These are phyloP conservation scores for Synergus itoensis DNA, from an alignment of 2,888 invertebrate species.

Conservation along the genomic window DNA sequence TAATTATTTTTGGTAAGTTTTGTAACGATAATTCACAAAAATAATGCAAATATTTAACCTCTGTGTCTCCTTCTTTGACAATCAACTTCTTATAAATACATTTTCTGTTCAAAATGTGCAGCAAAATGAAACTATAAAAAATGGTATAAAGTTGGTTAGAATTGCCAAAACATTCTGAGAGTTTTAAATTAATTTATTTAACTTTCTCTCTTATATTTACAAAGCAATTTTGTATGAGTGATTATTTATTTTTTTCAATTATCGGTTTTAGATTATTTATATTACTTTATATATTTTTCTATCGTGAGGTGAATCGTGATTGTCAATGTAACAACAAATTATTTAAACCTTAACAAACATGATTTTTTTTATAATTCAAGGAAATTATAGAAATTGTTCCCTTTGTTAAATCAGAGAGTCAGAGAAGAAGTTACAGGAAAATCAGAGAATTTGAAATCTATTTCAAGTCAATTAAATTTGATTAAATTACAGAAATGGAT, in stretches of 20 bases:
- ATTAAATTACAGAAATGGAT: conserved; percentile 24
- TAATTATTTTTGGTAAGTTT: conserved; percentile 14
- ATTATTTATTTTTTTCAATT: background rate
- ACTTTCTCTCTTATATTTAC: background rate
- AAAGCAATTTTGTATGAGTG: background rate
- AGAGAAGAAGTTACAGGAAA: too few species aligned
- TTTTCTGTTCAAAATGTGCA: background rate
- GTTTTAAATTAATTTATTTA: background rate
- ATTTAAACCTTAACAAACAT: background rate
- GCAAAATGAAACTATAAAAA: background rate
- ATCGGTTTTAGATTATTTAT: background rate
- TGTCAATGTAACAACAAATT: background rate
- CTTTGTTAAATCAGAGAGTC: too few species aligned
- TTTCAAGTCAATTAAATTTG: background rate
- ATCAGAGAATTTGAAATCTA: background rate
- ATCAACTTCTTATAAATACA: background rate
- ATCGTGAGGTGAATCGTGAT: background rate
- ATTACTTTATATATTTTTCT: background rate
- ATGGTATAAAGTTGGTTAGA: background rate
- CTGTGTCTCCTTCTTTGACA: background rate
- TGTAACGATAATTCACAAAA: background rate
- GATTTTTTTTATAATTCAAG: background rate
- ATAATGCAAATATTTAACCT: background rate
- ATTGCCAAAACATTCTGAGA: background rate
- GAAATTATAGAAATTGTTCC: background rate